Evolutionary conservation across 2,113 vertebrate genomes (phyloP).

Genomic region (Calyptomena viridis): DNA sequence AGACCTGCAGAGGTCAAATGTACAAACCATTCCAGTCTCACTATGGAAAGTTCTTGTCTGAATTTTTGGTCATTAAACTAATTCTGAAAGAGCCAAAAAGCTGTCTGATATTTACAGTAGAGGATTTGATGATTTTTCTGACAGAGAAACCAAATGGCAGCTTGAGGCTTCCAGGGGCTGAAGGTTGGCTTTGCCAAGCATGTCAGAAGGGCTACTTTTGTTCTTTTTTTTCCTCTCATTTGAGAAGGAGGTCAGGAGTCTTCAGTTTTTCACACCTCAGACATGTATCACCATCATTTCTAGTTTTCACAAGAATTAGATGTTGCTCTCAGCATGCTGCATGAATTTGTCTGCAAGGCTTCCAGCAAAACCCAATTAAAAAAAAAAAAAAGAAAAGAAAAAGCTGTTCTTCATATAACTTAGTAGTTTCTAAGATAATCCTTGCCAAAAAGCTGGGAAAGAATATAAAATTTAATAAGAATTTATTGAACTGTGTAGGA

Average conservation of each 20-base stretch:
- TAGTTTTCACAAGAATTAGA: background rate
- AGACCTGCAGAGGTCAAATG: background rate
- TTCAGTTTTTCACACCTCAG: background rate
- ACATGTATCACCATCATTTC: background rate
- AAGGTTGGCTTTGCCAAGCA: background rate
- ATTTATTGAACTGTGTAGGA: background rate
- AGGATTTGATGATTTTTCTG: background rate
- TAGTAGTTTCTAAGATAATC: background rate
- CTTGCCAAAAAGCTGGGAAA: background rate
- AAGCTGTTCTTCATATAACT: background rate
- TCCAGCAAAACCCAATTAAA: background rate
- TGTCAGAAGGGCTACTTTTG: background rate
- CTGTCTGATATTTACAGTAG: background rate
- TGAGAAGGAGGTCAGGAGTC: background rate
- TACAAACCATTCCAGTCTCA: background rate
- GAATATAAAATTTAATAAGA: background rate
- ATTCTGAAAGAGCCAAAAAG: background rate
- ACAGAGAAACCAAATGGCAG: background rate
- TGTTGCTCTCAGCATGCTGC: background rate
- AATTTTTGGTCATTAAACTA: background rate
- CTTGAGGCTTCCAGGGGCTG: background rate
- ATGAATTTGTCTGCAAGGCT: background rate
- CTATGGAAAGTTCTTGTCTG: background rate
- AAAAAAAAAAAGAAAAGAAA: background rate
- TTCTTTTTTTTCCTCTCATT: background rate